Percentiles rank a stretch among this genome's conserved stretches.
phyloP scores from a whole-genome alignment of 2,888 invertebrate species.

The Phragmatobia fuliginosa region DNA sequence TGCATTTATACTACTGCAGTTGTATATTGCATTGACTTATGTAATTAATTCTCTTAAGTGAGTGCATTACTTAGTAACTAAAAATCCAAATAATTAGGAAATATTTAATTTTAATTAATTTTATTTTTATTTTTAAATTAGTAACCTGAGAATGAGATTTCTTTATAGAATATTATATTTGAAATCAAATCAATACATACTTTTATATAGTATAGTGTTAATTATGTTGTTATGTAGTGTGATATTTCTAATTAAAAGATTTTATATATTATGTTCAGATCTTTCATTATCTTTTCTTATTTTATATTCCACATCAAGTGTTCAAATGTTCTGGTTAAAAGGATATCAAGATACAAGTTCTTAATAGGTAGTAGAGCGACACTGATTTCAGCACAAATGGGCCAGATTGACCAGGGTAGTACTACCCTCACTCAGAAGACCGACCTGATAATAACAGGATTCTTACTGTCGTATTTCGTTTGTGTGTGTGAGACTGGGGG shows the following conservation, averaged over 20 bases:
- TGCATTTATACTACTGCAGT: background rate
- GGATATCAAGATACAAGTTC: background rate
- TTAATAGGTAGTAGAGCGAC: no score
- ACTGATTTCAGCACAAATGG: no score
- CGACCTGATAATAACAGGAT: no score
- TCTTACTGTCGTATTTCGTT: no score
- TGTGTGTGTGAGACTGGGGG: no score
- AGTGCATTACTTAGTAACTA: background rate
- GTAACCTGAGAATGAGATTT: background rate
- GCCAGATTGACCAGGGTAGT: no score
- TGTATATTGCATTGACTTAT: background rate
- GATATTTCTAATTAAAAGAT: conserved; percentile 49
- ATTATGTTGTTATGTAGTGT: conserved; percentile 36
- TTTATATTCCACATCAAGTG: background rate
- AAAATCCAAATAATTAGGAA: background rate
- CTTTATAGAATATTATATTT: background rate
- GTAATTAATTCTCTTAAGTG: background rate
- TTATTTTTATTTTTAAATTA: background rate
- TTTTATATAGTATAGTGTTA: conserved; percentile 2
- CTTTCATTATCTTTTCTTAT: background rate
- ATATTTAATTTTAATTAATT: background rate
- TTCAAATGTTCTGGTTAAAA: no score
- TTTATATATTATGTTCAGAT: conserved; percentile 13
- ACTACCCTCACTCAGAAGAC: no score
- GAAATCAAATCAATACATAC: conserved; percentile 6